These are phyloP conservation scores for Drosophila bipectinata DNA, from an alignment of 1,140 invertebrate genomes.

Conservation along the genomic window DNA sequence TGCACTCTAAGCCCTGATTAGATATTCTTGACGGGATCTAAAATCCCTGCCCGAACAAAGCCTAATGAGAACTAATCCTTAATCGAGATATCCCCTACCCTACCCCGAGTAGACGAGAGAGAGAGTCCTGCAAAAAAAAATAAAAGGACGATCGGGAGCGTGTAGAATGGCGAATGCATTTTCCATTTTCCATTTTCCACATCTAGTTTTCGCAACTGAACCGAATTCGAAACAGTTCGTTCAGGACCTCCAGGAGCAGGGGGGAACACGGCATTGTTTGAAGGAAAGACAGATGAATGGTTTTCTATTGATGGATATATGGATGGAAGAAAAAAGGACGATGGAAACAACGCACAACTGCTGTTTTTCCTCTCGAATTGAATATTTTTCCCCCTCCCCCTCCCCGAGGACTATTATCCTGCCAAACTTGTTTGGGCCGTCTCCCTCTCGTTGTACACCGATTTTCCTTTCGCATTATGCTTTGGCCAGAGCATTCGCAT, in stretches of 20 bases:
- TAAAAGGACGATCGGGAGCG: conserved; percentile 8
- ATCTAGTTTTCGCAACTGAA: conserved; percentile 59
- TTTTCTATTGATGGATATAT: not conserved
- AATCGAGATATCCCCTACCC: conserved; percentile 14
- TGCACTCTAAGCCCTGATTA: conserved; percentile 35
- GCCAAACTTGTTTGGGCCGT: conserved; percentile 72
- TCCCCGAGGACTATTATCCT: conserved; percentile 63
- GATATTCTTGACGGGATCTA: conserved; percentile 14
- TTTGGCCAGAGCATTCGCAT: conserved; percentile 73
- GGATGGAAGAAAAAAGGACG: conserved; percentile 10
- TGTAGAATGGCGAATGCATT: conserved; percentile 61
- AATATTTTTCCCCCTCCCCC: not conserved
- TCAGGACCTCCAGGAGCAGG: conserved; percentile 13
- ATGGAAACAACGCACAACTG: conserved; percentile 39
- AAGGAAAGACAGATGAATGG: conserved; percentile 9
- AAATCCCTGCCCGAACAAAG: conserved; percentile 38
- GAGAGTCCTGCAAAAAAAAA: not conserved
- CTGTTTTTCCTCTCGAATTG: conserved; percentile 60
- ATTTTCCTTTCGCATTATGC: conserved; percentile 72
- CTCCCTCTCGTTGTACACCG: conserved; percentile 45
- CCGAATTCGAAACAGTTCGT: conserved; percentile 10
- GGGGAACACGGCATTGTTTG: conserved; percentile 57
- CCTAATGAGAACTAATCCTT: conserved; percentile 61
- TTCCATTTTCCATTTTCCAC: conserved; percentile 57
- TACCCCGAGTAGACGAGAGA: conserved; percentile 6